phyloP scores from a whole-genome alignment of 2,797 vertebrate species.

The Syngnathus rostellatus region DNA sequence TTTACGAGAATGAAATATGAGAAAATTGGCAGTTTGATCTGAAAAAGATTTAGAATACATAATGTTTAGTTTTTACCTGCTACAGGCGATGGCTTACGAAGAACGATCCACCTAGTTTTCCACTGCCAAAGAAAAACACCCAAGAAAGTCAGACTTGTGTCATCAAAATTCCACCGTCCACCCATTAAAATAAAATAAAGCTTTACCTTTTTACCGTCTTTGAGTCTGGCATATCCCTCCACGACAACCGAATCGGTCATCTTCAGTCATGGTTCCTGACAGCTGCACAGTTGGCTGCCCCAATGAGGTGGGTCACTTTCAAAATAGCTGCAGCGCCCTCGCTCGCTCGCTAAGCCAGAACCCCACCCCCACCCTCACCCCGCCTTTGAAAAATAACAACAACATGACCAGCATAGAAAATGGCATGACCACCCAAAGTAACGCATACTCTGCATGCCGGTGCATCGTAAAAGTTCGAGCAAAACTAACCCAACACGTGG shows the following conservation, averaged over 20 bases:
- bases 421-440: conserved; percentile 22
- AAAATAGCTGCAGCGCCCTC: conserved; percentile 74
- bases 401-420: conserved; percentile 33
- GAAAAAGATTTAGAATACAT: background rate
- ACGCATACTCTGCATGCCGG: background rate
- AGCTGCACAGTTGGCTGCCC: conserved; percentile 71
- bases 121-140: conserved; percentile 68
- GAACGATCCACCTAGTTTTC: conserved; percentile 89
- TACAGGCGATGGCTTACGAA: conserved; percentile 93
- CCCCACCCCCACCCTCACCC: conserved; percentile 23
- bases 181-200: conserved; percentile 12
- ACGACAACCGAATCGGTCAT: conserved; percentile 98
- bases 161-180: background rate
- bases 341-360: conserved; percentile 31
- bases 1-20: background rate
- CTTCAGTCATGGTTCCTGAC: conserved; percentile 95
- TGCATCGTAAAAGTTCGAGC: background rate
- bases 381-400: background rate
- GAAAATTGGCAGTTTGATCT: background rate
- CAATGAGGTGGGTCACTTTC: conserved; percentile 82
- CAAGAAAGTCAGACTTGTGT: background rate
- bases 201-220: conserved; percentile 90
- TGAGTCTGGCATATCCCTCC: conserved; percentile 92
- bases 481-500: background rate
- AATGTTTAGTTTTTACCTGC: conserved; percentile 70